phyloP scores from a whole-genome alignment of 2,113 vertebrate species.

The Melanerpes aurifrons region DNA sequence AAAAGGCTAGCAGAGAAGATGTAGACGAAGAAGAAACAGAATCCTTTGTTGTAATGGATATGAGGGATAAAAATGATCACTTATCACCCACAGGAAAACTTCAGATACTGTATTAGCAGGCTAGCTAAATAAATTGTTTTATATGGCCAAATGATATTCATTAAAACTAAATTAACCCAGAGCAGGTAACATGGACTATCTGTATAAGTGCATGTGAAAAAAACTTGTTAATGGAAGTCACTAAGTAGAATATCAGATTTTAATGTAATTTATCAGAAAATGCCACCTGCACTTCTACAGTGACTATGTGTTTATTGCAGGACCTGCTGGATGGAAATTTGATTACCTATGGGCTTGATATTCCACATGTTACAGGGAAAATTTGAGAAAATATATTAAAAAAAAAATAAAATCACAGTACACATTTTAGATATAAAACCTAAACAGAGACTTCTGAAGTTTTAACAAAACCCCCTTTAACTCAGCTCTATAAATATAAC shows the following conservation, averaged over 20 bases:
- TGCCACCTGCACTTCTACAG: background rate
- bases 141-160: background rate
- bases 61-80: slow-evolving; percentile 68
- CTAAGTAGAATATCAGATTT: background rate
- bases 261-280: background rate
- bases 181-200: background rate
- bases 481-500: background rate
- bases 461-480: background rate
- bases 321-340: background rate
- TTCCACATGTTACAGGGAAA: background rate
- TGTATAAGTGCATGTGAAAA: background rate
- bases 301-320: background rate
- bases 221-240: background rate
- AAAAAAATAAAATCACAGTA: background rate
- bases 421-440: background rate
- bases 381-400: background rate
- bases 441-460: background rate
- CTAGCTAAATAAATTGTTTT: slow-evolving; percentile 45
- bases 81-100: slow-evolving; percentile 43
- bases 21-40: slow-evolving; percentile 80
- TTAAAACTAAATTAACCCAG: background rate
- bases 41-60: slow-evolving; percentile 77
- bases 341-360: background rate
- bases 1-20: slow-evolving; percentile 83
- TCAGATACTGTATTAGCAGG: slow-evolving; percentile 16